phyloP scores from a whole-genome alignment of 2,113 vertebrate species.

The Corythornis madagascariensis region DNA sequence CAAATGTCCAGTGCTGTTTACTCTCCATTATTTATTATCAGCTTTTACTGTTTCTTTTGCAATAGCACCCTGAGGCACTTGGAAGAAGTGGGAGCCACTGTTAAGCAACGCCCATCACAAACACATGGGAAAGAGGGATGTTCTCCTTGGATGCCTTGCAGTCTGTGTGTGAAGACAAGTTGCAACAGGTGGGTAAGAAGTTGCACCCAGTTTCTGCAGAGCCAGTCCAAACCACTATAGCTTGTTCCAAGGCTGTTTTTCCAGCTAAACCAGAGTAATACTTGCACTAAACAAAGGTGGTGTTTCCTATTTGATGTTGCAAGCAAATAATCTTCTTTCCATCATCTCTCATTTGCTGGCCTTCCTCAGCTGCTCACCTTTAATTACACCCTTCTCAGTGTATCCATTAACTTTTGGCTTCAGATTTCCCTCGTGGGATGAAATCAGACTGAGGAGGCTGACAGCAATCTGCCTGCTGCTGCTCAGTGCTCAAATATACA shows the following conservation, averaged over 20 bases:
- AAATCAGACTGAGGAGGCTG: neutral
- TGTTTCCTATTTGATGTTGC: neutral
- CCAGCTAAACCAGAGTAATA: constrained; percentile 21
- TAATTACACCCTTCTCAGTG: neutral
- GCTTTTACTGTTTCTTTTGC: too few species aligned
- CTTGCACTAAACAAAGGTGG: neutral
- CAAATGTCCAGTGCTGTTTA: too few species aligned
- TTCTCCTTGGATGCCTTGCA: neutral
- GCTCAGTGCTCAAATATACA: neutral
- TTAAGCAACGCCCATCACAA: neutral
- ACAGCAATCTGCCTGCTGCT: neutral
- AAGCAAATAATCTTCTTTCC: neutral
- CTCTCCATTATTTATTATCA: too few species aligned
- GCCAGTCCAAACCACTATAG: neutral
- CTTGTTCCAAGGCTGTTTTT: constrained; percentile 14
- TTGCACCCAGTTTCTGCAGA: neutral
- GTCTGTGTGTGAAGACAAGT: neutral
- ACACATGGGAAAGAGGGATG: neutral
- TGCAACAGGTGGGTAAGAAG: neutral
- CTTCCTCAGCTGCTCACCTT: neutral
- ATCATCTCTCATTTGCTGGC: neutral
- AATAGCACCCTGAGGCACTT: neutral
- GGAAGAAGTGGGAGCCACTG: neutral
- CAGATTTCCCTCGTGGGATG: neutral
- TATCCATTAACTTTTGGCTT: neutral